These are phyloP conservation scores for Spermophilus dauricus DNA, from an alignment of 2,113 vertebrate species.

Conservation along the genomic window DNA sequence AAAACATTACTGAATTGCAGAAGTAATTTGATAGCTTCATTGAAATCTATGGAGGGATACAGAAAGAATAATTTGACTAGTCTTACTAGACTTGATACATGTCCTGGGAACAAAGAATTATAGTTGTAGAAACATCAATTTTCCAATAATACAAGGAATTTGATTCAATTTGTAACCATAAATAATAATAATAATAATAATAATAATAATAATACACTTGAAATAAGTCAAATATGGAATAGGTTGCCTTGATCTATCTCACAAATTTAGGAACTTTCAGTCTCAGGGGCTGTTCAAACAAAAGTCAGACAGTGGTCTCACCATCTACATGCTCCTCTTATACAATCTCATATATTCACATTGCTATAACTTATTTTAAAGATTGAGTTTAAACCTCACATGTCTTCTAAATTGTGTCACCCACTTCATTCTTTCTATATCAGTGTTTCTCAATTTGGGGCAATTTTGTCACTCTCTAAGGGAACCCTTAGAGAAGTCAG, in stretches of 20 bases:
- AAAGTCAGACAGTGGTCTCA: not conserved
- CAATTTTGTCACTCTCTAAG: not conserved
- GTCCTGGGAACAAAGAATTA: not conserved
- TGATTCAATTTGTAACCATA: not conserved
- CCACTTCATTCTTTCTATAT: not conserved
- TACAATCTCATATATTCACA: not conserved
- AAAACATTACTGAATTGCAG: not conserved
- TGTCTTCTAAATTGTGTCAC: not conserved
- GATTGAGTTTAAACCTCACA: not conserved
- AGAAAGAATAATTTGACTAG: not conserved
- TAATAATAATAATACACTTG: not conserved
- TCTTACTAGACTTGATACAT: not conserved
- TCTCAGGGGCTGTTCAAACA: not conserved
- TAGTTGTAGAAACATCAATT: constrained; percentile 13
- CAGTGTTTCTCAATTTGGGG: not conserved
- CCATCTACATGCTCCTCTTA: not conserved
- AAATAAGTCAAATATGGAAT: constrained; percentile 7
- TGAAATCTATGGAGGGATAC: not conserved
- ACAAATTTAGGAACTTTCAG: not conserved
- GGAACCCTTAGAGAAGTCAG: not conserved
- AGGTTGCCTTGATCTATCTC: not conserved
- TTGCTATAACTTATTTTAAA: not conserved
- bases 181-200: not conserved
- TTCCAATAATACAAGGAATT: not conserved
- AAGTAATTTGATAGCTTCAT: not conserved